A percentile compares a stretch with the other conserved stretches of the same genome.
Conservation (phyloP, 92 coral and sea anemone genomes). For the Bergia puertoricense region DNA sequence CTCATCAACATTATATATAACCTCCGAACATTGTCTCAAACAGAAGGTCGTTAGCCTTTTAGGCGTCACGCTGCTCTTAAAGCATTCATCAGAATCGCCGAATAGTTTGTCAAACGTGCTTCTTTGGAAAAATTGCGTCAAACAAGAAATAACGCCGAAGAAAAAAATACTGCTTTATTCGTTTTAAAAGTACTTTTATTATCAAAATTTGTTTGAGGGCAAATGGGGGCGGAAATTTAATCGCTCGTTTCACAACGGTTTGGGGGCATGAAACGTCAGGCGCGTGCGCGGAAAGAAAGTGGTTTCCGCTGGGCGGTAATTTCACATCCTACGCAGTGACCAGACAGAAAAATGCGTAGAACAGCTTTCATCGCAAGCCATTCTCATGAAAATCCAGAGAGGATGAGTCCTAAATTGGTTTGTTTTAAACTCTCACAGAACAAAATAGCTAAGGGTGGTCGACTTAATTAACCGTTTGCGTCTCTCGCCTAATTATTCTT, state of each 20-base stretch:
- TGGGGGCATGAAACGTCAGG: not conserved
- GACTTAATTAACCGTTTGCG: constrained; percentile 23
- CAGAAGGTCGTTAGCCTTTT: not conserved
- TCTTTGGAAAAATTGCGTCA: not conserved
- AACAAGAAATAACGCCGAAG: not conserved
- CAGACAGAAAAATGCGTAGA: not conserved
- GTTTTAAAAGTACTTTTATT: not conserved
- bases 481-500: constrained; percentile 10
- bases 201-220: constrained; percentile 7
- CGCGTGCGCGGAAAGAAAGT: constrained; percentile 45
- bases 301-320: constrained; percentile 72
- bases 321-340: constrained; percentile 40
- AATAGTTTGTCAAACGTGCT: not conserved
- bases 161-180: not conserved
- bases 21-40: not conserved
- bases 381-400: constrained; percentile 15
- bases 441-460: constrained; percentile 39
- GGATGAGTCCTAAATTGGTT: constrained; percentile 29
- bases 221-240: not conserved
- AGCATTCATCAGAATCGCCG: not conserved
- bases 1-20: not conserved
- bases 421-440: constrained; percentile 22
- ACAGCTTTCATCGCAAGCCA: not conserved
- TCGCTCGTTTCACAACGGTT: not conserved
- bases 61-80: not conserved